phyloP scores from a whole-genome alignment of 1,140 invertebrate species.

The Helicorthomorpha holstii region DNA sequence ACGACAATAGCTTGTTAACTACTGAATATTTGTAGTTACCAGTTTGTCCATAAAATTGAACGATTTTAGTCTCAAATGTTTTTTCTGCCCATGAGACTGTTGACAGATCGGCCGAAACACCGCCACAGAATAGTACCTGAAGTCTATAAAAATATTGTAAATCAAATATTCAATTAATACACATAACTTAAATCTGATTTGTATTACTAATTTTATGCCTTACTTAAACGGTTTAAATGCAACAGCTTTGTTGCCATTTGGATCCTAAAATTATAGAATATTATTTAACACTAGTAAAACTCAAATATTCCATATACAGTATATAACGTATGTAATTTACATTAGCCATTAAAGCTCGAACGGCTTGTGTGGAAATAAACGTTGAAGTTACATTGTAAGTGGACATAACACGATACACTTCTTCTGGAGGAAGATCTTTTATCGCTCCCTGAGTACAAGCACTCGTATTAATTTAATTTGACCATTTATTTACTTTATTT shows the following conservation, averaged over 20 bases:
- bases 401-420: constrained; percentile 77
- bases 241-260: neutral
- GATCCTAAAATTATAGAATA: neutral
- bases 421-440: neutral
- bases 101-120: constrained; percentile 82
- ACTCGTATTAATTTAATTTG: no score
- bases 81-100: constrained; percentile 71
- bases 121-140: no score
- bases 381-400: constrained; percentile 64
- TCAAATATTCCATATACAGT: neutral
- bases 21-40: constrained; percentile 16
- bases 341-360: constrained; percentile 59
- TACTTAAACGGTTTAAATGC: constrained; percentile 30
- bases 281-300: neutral
- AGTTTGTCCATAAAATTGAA: constrained; percentile 95
- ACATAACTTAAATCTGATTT: no score
- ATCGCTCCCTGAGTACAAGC: neutral
- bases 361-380: constrained; percentile 77
- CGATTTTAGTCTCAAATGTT: constrained; percentile 58
- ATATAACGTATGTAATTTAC: no score
- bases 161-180: no score
- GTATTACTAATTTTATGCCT: constrained; percentile 64
- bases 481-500: no score
- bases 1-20: no score
- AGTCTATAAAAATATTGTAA: no score